Conservation (phyloP, 2,113 vertebrate genomes). For the Erythrocercus mccallii region DNA sequence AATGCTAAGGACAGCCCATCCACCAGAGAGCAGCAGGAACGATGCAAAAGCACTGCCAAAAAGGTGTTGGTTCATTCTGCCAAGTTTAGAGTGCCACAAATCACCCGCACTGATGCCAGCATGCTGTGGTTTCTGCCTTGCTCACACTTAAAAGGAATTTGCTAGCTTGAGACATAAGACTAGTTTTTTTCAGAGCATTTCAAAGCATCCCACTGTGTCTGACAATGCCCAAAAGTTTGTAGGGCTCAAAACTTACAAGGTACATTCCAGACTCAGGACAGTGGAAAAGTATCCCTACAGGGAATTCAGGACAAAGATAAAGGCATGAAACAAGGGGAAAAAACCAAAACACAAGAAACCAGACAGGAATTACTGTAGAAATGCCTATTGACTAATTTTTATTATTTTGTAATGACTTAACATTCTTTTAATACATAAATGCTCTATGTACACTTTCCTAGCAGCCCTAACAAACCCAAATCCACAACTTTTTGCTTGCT, state of each 20-base stretch:
- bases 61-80: background rate
- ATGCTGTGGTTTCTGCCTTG: background rate
- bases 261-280: background rate
- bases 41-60: background rate
- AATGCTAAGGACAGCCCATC: background rate
- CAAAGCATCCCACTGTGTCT: background rate
- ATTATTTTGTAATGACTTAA: background rate
- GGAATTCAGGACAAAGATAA: background rate
- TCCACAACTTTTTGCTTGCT: background rate
- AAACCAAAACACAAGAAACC: background rate
- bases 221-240: background rate
- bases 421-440: background rate
- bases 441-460: background rate
- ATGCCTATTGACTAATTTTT: background rate
- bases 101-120: background rate
- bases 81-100: background rate
- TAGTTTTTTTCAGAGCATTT: background rate
- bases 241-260: background rate
- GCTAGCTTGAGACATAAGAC: background rate
- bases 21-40: background rate
- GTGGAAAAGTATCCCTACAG: background rate
- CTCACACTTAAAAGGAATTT: background rate
- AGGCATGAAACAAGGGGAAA: background rate
- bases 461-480: background rate
- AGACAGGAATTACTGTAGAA: background rate